Evolutionary conservation across 2,797 vertebrate species (phyloP).

Genomic region (Hirundo rustica): DNA sequence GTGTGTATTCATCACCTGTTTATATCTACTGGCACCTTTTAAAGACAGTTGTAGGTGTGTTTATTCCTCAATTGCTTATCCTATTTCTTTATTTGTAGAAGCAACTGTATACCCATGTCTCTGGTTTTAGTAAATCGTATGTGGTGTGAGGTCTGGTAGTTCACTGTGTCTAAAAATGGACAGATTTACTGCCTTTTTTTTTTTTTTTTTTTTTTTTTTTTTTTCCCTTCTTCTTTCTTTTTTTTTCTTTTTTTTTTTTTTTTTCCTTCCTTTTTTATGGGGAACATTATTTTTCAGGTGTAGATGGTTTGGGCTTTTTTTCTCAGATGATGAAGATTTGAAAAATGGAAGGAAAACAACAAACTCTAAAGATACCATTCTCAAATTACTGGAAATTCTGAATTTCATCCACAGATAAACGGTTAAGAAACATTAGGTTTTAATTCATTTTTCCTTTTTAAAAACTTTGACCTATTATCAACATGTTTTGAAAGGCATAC

Average conservation of each 20-base stretch:
- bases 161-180: neutral
- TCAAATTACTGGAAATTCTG: neutral
- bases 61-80: neutral
- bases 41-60: neutral
- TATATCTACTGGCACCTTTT: neutral
- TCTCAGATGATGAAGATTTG: neutral
- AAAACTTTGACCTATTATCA: neutral
- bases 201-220: neutral
- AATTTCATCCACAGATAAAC: neutral
- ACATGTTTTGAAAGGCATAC: neutral
- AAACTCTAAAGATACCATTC: neutral
- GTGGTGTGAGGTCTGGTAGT: neutral
- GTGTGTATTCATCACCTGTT: neutral
- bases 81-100: neutral
- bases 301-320: neutral
- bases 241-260: neutral
- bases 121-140: neutral
- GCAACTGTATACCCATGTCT: neutral
- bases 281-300: neutral
- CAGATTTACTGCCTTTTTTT: neutral
- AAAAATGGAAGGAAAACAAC: neutral
- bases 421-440: neutral
- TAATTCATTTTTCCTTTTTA: neutral
- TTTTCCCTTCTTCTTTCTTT: no score
- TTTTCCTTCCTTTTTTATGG: neutral